phyloP scores from a whole-genome alignment of 2,797 vertebrate species.

The Enteromius paludinosus region DNA sequence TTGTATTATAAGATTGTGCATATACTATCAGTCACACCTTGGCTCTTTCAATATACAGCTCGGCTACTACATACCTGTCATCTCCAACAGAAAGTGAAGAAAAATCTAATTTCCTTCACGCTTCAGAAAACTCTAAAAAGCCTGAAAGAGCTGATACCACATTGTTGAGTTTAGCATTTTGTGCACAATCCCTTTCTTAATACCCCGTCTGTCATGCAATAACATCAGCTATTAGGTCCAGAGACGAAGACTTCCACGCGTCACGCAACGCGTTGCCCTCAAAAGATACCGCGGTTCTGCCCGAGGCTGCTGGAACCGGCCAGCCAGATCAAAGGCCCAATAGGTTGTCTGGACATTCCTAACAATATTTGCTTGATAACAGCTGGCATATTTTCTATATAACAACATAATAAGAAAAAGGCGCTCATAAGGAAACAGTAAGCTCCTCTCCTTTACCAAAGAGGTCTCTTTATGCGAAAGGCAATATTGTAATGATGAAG shows the following conservation, averaged over 20 bases:
- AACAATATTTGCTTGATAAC: slow-evolving; percentile 72
- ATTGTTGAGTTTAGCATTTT: slow-evolving; percentile 58
- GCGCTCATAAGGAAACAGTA: slow-evolving; percentile 57
- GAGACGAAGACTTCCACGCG: slow-evolving; percentile 66
- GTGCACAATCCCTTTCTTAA: slow-evolving; percentile 70
- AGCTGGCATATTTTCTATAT: slow-evolving; percentile 66
- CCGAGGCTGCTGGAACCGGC: slow-evolving; percentile 60
- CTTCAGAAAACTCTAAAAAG: slow-evolving; percentile 66
- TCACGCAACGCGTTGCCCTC: slow-evolving; percentile 65
- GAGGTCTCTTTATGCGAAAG: slow-evolving; percentile 59
- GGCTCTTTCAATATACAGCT: background rate
- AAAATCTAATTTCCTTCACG: slow-evolving; percentile 72
- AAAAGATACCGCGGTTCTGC: slow-evolving; percentile 49
- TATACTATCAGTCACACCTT: background rate
- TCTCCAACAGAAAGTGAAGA: slow-evolving; percentile 47
- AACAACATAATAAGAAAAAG: slow-evolving; percentile 67
- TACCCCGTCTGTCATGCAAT: slow-evolving; percentile 75
- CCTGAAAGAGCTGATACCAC: slow-evolving; percentile 37
- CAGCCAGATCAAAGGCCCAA: slow-evolving; percentile 72
- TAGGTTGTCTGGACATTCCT: slow-evolving; percentile 69
- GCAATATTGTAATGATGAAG: slow-evolving; percentile 64
- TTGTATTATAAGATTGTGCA: background rate
- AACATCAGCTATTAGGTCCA: slow-evolving; percentile 71
- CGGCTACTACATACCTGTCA: slow-evolving; percentile 16
- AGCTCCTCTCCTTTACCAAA: slow-evolving; percentile 59